Evolutionary conservation across 2,797 vertebrate species (phyloP), one percentile per base, ranked within the genome.

Genomic region (Spea hammondii): DNA sequence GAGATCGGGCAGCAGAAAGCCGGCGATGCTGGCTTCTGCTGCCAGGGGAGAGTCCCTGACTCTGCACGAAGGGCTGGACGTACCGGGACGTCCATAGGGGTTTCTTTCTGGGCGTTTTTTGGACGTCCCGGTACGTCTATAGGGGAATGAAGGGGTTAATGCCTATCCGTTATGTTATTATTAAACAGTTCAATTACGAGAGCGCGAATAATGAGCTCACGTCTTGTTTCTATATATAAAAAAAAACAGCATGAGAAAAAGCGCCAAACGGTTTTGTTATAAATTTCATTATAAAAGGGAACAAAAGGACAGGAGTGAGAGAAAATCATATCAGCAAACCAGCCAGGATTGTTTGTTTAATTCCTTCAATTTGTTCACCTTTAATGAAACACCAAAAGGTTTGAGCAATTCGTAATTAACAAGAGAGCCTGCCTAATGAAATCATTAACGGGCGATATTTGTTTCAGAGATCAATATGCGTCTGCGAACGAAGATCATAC

Each of bases 351-450:
- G 89, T 91, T 87, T 86, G 89, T 95, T 94, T 92, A 95, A 94
- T 94, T 94, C 88, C 89, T 91, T 91, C 93, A 95, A 93, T 96
- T 95, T 96, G 93, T 95, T 91, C 90, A 84, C 88, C 89, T 93
- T 32, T 95, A 95, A 95, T 95, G 92, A 96, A 96, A 95, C 90
- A 95, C 89, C 89, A 86, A 94, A 93, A 94, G 93, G 92, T 95
- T 95, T 92, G 90, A 92, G 89, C 87, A 90, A 93, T 91, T 82
- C 88, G 91, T 96, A 96, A 97, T 98, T 96, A 96, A 96, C 92
- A 91, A 83, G 90, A 91, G 86, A 86, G 84, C 81, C 79, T 85
- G 89, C 85, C 89, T 94, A 95, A 93, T 94, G 92, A 95, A 95
- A 94, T 91, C 90, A 87, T 88, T 88, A 90, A 90, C 88, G 91